These are phyloP conservation scores for Mesorhabditis belari DNA, from an alignment of 2,888 invertebrate genomes.

Conservation along the genomic window DNA sequence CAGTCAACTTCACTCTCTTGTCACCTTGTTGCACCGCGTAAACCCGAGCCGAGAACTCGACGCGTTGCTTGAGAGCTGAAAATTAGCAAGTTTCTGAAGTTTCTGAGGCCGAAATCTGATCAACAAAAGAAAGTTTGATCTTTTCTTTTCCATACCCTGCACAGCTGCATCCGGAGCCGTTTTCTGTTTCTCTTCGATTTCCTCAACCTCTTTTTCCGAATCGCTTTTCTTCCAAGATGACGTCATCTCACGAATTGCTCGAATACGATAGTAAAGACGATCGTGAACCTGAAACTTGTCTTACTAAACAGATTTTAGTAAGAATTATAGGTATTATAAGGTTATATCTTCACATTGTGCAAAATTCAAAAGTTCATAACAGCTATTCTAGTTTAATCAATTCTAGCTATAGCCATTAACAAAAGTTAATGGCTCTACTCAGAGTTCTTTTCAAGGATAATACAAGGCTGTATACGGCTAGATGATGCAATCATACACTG, in stretches of 20 bases:
- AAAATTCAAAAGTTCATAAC: constrained; percentile 1
- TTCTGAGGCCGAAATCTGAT: no score
- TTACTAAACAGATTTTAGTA: constrained; percentile 14
- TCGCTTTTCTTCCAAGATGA: constrained; percentile 28
- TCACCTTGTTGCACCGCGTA: constrained; percentile 25
- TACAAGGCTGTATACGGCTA: no score
- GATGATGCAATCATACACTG: no score
- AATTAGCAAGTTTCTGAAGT: background rate
- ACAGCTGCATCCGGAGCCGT: constrained; percentile 7
- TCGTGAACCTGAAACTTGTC: constrained; percentile 54
- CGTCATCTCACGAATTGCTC: constrained; percentile 50
- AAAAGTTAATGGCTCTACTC: no score
- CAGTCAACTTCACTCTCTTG: constrained; percentile 18
- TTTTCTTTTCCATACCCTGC: constrained; percentile 4
- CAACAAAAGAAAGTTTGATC: background rate
- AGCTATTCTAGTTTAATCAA: no score
- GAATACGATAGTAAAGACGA: constrained; percentile 63
- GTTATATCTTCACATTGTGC: background rate
- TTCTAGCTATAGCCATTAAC: no score
- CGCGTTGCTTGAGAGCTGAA: constrained; percentile 22
- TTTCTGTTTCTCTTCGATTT: constrained; percentile 8
- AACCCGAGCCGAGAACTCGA: constrained; percentile 38
- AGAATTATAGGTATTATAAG: background rate
- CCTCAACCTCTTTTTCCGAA: constrained; percentile 20
- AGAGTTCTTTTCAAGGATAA: no score